Percentiles rank a stretch among this genome's conserved stretches.
Evolutionary conservation across 2,113 vertebrate genomes (phyloP).

Genomic region (Engraulis encrasicolus): DNA sequence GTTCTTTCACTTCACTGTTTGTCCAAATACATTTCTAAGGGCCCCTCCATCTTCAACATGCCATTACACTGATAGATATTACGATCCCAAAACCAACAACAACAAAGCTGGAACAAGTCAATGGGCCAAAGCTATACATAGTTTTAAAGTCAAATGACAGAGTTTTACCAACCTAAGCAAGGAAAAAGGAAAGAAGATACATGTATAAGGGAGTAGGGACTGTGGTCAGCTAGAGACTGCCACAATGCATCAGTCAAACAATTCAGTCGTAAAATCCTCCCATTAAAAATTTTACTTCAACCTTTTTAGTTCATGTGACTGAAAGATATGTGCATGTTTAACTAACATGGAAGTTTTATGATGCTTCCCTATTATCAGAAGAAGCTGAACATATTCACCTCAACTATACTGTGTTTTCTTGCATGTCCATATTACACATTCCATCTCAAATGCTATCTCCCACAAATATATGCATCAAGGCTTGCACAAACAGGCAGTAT

Average conservation of each 20-base stretch:
- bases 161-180: background rate
- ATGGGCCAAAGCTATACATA: background rate
- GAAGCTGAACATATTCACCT: background rate
- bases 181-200: background rate
- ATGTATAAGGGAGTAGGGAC: background rate
- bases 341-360: background rate
- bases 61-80: background rate
- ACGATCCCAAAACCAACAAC: background rate
- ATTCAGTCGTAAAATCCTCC: background rate
- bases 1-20: background rate
- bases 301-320: background rate
- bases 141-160: background rate
- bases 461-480: background rate
- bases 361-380: background rate
- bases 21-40: background rate
- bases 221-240: background rate
- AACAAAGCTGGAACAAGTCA: background rate
- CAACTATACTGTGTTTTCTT: no score
- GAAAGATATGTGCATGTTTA: background rate
- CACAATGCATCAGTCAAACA: background rate
- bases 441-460: background rate
- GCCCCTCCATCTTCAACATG: background rate
- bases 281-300: background rate
- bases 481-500: background rate
- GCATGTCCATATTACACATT: background rate